Evolutionary conservation across 2,888 invertebrate genomes (phyloP).

Genomic region (Ormyrus pomaceus): DNA sequence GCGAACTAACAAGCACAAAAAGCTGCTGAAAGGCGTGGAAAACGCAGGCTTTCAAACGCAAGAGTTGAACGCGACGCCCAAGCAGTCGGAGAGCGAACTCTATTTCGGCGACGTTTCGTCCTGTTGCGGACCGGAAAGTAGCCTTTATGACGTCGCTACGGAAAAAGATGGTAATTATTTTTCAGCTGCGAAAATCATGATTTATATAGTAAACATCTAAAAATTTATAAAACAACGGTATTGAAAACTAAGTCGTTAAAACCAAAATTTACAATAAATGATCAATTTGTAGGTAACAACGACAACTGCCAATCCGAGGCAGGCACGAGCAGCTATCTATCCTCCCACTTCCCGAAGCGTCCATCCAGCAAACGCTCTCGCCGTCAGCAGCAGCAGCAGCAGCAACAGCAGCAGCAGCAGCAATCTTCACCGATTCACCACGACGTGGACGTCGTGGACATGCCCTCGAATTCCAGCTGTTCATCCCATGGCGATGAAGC

Average conservation of each 20-base stretch:
- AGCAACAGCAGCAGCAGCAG: constrained; percentile 26
- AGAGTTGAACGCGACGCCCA: constrained; percentile 75
- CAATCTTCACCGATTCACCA: constrained; percentile 62
- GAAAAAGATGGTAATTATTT: constrained; percentile 75
- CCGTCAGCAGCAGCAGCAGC: constrained; percentile 77
- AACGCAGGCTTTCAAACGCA: constrained; percentile 85
- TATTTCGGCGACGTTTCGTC: constrained; percentile 92
- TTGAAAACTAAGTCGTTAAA: too few relatives aligned
- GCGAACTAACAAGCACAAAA: constrained; percentile 74
- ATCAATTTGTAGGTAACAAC: constrained; percentile 24
- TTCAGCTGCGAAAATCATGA: too few relatives aligned
- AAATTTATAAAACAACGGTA: too few relatives aligned
- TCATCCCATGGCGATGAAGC: constrained; percentile 67
- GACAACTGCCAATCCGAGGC: constrained; percentile 41
- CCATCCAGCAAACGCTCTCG: constrained; percentile 42
- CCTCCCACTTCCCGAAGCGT: constrained; percentile 43
- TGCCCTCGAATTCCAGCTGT: constrained; percentile 66
- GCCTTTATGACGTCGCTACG: constrained; percentile 79
- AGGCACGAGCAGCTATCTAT: constrained; percentile 43
- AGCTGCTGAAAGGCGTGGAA: constrained; percentile 83
- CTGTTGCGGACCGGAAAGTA: constrained; percentile 83
- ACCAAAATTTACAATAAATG: too few relatives aligned
- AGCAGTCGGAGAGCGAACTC: constrained; percentile 86
- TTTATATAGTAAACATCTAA: too few relatives aligned
- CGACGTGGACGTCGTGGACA: constrained; percentile 61